Conservation (phyloP, 2,797 vertebrate genomes). For the Sebastes paucispinis region DNA sequence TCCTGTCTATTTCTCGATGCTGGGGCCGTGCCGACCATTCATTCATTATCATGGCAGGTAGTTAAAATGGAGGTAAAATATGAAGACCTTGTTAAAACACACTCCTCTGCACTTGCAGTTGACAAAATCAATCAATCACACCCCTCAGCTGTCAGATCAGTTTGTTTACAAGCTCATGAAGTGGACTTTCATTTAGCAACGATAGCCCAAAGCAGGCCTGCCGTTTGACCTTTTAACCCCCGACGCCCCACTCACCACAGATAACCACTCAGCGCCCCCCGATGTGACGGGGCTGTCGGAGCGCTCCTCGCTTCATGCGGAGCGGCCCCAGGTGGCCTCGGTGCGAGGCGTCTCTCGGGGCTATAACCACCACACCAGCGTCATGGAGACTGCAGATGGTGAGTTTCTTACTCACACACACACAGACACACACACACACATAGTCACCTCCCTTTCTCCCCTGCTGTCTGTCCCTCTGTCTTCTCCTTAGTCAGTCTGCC, state of each 20-base stretch:
- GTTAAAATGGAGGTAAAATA: not conserved
- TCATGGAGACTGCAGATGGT: constrained; percentile 96
- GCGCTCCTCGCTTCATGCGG: constrained; percentile 77
- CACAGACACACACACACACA: constrained; percentile 1
- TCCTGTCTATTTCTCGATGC: too few species aligned
- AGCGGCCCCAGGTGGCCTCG: constrained; percentile 87
- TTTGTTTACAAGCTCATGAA: not conserved
- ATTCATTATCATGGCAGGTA: not conserved
- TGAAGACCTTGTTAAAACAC: not conserved
- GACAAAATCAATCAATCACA: not conserved
- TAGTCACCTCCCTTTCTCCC: constrained; percentile 40
- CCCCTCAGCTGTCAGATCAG: not conserved
- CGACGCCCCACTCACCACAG: constrained; percentile 82
- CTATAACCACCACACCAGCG: constrained; percentile 81
- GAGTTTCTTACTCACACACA: constrained; percentile 69
- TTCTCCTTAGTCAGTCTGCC: constrained; percentile 39
- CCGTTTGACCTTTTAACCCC: constrained; percentile 65
- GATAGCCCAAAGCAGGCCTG: constrained; percentile 10
- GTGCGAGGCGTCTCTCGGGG: constrained; percentile 87
- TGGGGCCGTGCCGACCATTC: not conserved
- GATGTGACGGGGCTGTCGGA: constrained; percentile 93
- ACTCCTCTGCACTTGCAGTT: not conserved
- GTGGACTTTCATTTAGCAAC: constrained; percentile 17
- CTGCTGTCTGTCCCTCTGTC: constrained; percentile 73
- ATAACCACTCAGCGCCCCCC: constrained; percentile 91